Evolutionary conservation across 2,888 invertebrate species (phyloP).

Genomic region (Nineta flava): DNA sequence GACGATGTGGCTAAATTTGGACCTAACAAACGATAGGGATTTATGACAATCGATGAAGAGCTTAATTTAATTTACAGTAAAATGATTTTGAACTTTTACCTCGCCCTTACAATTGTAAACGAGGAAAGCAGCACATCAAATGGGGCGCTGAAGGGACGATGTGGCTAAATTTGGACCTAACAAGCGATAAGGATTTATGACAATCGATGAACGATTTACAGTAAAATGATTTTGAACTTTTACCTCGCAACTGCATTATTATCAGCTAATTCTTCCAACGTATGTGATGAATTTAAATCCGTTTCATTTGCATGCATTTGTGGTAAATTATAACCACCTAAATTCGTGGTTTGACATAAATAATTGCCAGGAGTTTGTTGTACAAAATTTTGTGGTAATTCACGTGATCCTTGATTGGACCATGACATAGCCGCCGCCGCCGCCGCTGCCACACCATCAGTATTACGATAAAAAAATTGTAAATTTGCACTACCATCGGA

Average conservation of each 20-base stretch:
- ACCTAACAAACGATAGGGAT: too few species aligned
- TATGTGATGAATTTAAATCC: constrained; percentile 13
- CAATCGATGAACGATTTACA: too few species aligned
- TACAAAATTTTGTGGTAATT: constrained; percentile 16
- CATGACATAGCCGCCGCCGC: constrained; percentile 23
- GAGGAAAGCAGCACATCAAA: too few species aligned
- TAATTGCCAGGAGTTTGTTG: background rate
- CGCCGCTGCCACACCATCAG: constrained; percentile 17
- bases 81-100: too few species aligned
- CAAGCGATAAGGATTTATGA: too few species aligned
- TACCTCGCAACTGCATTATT: constrained; percentile 33
- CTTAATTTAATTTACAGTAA: too few species aligned
- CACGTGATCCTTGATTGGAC: constrained; percentile 37
- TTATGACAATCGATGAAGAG: too few species aligned
- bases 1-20: too few species aligned
- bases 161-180: too few species aligned
- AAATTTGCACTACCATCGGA: constrained; percentile 94
- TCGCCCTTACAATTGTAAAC: too few species aligned
- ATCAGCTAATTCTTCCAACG: constrained; percentile 32
- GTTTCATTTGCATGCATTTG: background rate
- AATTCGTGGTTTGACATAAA: background rate
- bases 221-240: too few species aligned
- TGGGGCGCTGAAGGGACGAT: too few species aligned
- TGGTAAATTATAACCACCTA: background rate
- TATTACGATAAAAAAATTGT: constrained; percentile 44